Evolutionary conservation across 1,140 invertebrate genomes (phyloP), one percentile per base, ranked within the genome.

Genomic region (Trialeurodes vaporariorum): DNA sequence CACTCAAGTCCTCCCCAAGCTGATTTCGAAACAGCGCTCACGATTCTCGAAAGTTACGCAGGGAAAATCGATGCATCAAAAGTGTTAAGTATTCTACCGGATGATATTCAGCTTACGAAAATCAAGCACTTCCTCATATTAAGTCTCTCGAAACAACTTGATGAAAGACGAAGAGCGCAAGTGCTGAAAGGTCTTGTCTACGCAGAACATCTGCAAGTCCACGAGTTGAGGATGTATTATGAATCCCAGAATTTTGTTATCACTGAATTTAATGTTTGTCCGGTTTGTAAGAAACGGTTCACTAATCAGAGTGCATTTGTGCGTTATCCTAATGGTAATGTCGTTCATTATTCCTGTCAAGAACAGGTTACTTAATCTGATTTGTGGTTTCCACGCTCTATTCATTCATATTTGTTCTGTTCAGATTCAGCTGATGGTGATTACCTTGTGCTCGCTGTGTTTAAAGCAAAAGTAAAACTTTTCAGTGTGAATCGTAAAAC

Each of bases 281-380:
- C 86, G 13, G 92, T 92, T 1, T 98, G 95, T 75, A 93, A 91
- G 74, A 97, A 96, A 76, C 82, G 90, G 68, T 96, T 98, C 78
- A 87, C 87, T 25, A 93, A 92, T 77, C 89, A 93, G 79, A 93
- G 91, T 80, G 93, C 93, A 27, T 93, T 98, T 79, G 92, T 93
- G 2, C 82, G 92, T 27, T 94, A 92, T 80, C 91, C 94, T 1
- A 92, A 92, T 79, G 93, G 93, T 1, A 88, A 94, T 72, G 88
- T 96, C 34, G 92, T 96, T 2, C 94, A 98, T 80, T 93, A 92
- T 76, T 92, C 88, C 0, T 96, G 94, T 78, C 76, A 79, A 63
- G 67, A 70, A 23, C 65, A 66, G 17, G 34, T 49, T 49, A 49
- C 34, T 5, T 49, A 49, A 49, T 49, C n/a, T n/a, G n/a, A n/a